These are phyloP conservation scores for Eubasilissa regina DNA, from an alignment of 1,140 invertebrate genomes.

Conservation along the genomic window DNA sequence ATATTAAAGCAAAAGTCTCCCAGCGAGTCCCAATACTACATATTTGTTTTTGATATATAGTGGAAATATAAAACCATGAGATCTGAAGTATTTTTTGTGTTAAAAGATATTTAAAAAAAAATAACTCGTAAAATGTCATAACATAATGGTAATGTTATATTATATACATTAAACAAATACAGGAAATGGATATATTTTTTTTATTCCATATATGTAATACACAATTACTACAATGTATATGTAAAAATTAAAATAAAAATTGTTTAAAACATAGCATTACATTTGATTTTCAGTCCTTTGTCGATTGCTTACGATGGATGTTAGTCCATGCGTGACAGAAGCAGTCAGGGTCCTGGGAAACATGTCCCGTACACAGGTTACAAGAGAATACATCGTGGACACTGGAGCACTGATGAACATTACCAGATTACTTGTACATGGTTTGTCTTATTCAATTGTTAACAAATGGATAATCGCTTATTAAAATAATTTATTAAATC, in stretches of 20 bases:
- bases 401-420: slow-evolving; percentile 52
- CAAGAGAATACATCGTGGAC: slow-evolving; percentile 61
- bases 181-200: too few species aligned
- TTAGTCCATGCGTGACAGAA: slow-evolving; percentile 60
- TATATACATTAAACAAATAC: too few species aligned
- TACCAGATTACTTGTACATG: slow-evolving; percentile 47
- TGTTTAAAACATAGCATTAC: not conserved
- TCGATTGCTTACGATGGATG: slow-evolving; percentile 43
- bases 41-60: too few species aligned
- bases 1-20: too few species aligned
- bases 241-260: not conserved
- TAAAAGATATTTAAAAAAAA: too few species aligned
- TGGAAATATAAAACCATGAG: too few species aligned
- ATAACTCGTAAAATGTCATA: too few species aligned
- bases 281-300: slow-evolving; percentile 45
- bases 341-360: slow-evolving; percentile 66
- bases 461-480: not conserved
- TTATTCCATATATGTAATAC: too few species aligned
- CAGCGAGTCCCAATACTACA: too few species aligned
- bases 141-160: too few species aligned
- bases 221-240: too few species aligned
- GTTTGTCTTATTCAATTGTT: slow-evolving; percentile 18
- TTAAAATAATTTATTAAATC: not conserved
- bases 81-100: too few species aligned
- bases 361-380: slow-evolving; percentile 63